A percentile compares a stretch with the other conserved stretches of the same genome.
phyloP scores from a whole-genome alignment of 2,888 invertebrate species.

The Crematogaster levior region DNA sequence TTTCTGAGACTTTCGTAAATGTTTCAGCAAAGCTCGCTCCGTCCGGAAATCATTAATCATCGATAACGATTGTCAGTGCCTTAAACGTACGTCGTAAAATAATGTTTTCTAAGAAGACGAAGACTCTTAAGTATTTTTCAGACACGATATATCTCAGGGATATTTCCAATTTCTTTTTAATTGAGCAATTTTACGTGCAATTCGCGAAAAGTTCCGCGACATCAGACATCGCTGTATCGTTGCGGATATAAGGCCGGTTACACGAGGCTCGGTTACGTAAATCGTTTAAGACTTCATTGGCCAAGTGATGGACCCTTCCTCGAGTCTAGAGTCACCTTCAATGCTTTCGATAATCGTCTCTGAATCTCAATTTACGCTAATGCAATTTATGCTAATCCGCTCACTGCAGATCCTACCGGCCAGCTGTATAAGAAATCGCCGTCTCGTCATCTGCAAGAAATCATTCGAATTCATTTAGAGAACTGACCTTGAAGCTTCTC shows the following conservation, averaged over 20 bases:
- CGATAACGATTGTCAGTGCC: neutral
- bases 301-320: constrained; percentile 77
- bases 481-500: constrained; percentile 27
- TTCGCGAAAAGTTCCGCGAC: constrained; percentile 61
- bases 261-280: constrained; percentile 81
- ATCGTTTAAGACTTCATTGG: constrained; percentile 82
- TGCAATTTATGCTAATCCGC: constrained; percentile 49
- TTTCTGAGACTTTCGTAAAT: constrained; percentile 58
- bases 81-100: neutral
- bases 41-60: constrained; percentile 10
- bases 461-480: constrained; percentile 37
- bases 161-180: neutral
- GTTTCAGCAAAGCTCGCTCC: constrained; percentile 33
- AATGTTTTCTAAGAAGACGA: neutral
- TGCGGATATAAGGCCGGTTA: constrained; percentile 64
- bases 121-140: neutral
- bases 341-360: constrained; percentile 74
- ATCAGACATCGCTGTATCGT: constrained; percentile 59
- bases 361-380: constrained; percentile 77
- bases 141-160: neutral
- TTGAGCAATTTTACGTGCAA: constrained; percentile 9
- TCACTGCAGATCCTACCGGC: constrained; percentile 25
- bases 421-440: neutral
- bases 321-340: constrained; percentile 78
- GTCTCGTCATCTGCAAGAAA: constrained; percentile 34